These are phyloP conservation scores for Acromyrmex echinatior DNA, from an alignment of 1,140 invertebrate species.

Conservation along the genomic window DNA sequence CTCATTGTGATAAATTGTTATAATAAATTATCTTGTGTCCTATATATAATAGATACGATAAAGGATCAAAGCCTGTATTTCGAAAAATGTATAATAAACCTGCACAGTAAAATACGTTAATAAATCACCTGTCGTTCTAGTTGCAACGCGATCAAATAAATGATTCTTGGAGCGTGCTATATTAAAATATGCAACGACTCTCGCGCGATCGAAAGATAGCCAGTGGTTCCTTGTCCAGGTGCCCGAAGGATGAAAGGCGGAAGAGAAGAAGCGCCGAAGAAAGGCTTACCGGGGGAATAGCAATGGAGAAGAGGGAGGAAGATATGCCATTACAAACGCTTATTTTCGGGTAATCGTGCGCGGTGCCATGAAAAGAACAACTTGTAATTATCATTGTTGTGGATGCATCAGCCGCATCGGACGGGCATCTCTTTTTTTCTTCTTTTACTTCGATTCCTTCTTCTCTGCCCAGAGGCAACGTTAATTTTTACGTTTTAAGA, in stretches of 20 bases:
- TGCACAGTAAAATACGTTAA: neutral
- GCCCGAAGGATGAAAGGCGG: slow-evolving; percentile 48
- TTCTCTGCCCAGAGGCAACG: slow-evolving; percentile 40
- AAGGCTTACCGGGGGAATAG: slow-evolving; percentile 5
- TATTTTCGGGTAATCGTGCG: slow-evolving; percentile 33
- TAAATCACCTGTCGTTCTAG: neutral
- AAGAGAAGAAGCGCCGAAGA: slow-evolving; percentile 24
- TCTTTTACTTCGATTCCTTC: neutral
- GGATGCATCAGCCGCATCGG: neutral
- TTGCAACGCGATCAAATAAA: slow-evolving; percentile 20
- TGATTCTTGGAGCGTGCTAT: slow-evolving; percentile 45
- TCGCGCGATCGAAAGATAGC: slow-evolving; percentile 52
- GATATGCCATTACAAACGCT: slow-evolving; percentile 20
- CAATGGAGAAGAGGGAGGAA: neutral
- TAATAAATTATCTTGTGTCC: neutral
- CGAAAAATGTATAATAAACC: too few relatives aligned
- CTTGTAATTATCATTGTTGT: slow-evolving; percentile 39
- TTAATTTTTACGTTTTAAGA: slow-evolving; percentile 52
- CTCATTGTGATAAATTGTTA: too few relatives aligned
- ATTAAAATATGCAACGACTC: slow-evolving; percentile 37
- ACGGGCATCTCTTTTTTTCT: neutral
- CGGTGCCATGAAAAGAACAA: slow-evolving; percentile 29
- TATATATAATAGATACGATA: neutral
- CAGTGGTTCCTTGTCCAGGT: slow-evolving; percentile 1
- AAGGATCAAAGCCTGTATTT: neutral